Percentiles rank a stretch among this genome's conserved stretches.
Conservation (phyloP, 2,113 vertebrate species). For the Prunella himalayana region DNA sequence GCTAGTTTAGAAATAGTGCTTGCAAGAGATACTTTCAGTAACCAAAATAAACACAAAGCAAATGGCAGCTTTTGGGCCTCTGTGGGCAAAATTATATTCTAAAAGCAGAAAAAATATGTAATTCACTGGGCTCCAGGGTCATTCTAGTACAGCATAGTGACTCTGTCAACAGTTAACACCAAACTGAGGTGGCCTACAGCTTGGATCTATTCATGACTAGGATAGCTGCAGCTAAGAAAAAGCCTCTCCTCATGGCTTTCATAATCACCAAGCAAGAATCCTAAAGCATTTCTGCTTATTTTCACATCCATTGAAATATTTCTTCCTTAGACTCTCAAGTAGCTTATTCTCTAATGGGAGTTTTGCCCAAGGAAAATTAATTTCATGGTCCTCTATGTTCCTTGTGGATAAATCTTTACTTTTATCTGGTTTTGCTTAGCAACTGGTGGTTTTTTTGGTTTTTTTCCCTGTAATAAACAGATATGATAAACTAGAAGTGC, state of each 20-base stretch:
- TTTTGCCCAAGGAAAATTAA: neutral
- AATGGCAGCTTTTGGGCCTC: neutral
- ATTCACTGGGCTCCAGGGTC: accelerated
- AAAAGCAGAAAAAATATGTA: neutral
- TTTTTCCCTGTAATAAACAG: neutral
- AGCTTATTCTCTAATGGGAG: neutral
- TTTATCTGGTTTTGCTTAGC: neutral
- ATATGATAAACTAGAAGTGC: neutral
- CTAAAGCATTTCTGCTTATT: neutral
- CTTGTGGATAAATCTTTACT: neutral
- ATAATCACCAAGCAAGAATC: neutral
- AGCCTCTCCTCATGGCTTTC: neutral
- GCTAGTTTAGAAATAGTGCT: neutral
- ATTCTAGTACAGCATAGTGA: neutral
- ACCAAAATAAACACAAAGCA: neutral
- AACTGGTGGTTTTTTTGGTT: neutral
- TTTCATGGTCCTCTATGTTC: neutral
- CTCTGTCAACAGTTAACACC: neutral
- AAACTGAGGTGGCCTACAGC: neutral
- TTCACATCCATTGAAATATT: neutral
- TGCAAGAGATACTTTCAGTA: neutral
- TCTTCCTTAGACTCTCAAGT: neutral
- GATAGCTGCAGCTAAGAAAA: neutral
- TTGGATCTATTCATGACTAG: neutral
- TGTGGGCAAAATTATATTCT: neutral